phyloP scores from a whole-genome alignment of 1,140 invertebrate genomes.

The Brachionus manjavacas region DNA sequence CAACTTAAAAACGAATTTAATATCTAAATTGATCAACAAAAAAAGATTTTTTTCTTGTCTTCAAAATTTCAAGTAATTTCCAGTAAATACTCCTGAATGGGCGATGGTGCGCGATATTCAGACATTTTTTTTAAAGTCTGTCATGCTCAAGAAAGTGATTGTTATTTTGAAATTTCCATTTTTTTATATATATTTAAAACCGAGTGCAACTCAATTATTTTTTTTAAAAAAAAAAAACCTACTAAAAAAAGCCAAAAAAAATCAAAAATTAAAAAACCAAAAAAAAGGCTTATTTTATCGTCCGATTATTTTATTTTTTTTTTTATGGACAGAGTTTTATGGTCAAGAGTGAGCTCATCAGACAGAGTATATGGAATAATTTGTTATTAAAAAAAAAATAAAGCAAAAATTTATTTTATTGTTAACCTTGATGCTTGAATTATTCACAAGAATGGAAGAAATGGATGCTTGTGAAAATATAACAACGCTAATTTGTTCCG shows the following conservation, averaged over 20 bases:
- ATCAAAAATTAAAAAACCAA: conserved; percentile 22
- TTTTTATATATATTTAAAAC: conserved; percentile 18
- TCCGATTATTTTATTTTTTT: neutral
- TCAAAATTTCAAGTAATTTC: conserved; percentile 42
- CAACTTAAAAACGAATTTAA: conserved; percentile 56
- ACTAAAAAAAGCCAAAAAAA: neutral
- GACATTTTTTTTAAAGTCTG: conserved; percentile 14
- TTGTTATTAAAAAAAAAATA: neutral
- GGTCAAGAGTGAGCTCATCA: neutral
- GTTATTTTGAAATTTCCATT: conserved; percentile 44
- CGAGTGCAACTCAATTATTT: conserved; percentile 29
- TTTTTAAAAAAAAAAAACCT: neutral
- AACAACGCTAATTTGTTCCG: neutral
- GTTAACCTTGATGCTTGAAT: neutral
- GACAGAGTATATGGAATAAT: neutral
- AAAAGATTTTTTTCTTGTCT: conserved; percentile 43
- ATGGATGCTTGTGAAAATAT: neutral
- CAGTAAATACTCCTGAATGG: conserved; percentile 39
- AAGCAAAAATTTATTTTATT: neutral
- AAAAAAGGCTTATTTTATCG: conserved; percentile 12
- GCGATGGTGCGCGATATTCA: neutral
- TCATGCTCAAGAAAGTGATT: conserved; percentile 44
- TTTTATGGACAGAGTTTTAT: neutral
- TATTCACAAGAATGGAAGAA: neutral
- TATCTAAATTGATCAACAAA: conserved; percentile 66